Evolutionary conservation across 2,113 vertebrate genomes (phyloP), one percentile per base, ranked within the genome.

Genomic region (Lota lota): DNA sequence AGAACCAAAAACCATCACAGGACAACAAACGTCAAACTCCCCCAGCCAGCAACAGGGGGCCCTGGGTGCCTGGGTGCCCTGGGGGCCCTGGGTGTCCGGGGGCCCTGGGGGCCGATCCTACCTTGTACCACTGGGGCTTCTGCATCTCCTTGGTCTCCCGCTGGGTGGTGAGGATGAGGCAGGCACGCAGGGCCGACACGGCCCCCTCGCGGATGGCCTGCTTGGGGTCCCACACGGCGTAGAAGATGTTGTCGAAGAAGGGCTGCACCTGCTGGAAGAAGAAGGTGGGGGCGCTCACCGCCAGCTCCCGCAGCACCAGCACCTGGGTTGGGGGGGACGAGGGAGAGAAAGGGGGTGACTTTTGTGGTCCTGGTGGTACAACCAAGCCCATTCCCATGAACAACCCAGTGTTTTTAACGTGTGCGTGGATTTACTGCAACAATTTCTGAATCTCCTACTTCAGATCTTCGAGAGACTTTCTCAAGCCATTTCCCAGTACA

Each of bases 261-360:
- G 97, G 96, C 70, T 99, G 97, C 58, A 99, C 97, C 93, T 99
- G 97, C 78, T 99, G 97, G 82, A 99, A 99, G 89, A 99, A 99
- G 93, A 99, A 99, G 4, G 97, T 99, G 71, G 96, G 97, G 0
- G 97, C 97, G 0, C 97, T 99, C 87, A 98, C 93, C 33, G 97
- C 97, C 87, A 99, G 88, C 84, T 99, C 97, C 51, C 96, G 92
- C 80, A 99, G 82, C 61, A 99, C 96, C 68, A 99, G 92, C 70
- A 99, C 97, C 97, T 99, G 83, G 5, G 7, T 1, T 6, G 19
- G 57, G 57, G 5, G 76, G 64, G 17, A 21, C 40, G 40, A 50
- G 4, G 40, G 40, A 10, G 10, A 22, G 74, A 28, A 72, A 8
- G 62, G 61, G 64, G 47, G 10, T 24, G 1, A 50, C 8, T n/a